Evolutionary conservation across 2,888 invertebrate species (phyloP).

Genomic region (Netelia fuscicornis): DNA sequence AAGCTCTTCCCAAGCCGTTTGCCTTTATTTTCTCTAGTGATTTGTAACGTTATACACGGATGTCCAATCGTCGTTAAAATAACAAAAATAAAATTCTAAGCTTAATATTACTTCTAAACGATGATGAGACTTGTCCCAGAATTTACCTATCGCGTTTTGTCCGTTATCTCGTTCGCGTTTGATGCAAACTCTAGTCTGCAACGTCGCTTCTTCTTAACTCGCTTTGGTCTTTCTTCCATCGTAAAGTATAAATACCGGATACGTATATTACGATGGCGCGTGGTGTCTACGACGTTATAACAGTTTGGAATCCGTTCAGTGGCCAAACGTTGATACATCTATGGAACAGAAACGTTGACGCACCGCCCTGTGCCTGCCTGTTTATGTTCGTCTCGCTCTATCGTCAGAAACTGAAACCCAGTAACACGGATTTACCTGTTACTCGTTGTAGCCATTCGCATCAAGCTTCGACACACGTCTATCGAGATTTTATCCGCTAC

Average conservation of each 20-base stretch:
- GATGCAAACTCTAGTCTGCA: neutral
- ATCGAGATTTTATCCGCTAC: neutral
- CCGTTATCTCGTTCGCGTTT: too few species aligned
- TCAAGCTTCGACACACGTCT: neutral
- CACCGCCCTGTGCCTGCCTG: slow-evolving; percentile 4
- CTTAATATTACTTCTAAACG: too few species aligned
- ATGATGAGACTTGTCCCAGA: too few species aligned
- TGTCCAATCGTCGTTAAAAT: too few species aligned
- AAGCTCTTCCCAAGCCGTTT: too few species aligned
- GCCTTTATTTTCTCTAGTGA: too few species aligned
- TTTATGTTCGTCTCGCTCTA: slow-evolving; percentile 29
- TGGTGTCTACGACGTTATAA: slow-evolving; percentile 57
- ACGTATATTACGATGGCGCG: slow-evolving; percentile 61
- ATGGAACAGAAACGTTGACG: slow-evolving; percentile 19
- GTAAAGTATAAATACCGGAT: slow-evolving; percentile 62
- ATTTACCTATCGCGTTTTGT: too few species aligned
- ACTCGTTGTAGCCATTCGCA: neutral
- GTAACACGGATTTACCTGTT: slow-evolving; percentile 18
- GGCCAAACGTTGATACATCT: slow-evolving; percentile 1
- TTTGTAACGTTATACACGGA: too few species aligned
- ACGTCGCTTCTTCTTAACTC: slow-evolving; percentile 2
- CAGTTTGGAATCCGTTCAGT: slow-evolving; percentile 53
- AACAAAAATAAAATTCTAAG: too few species aligned
- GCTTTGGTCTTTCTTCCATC: slow-evolving; percentile 27
- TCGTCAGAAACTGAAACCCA: neutral